Conservation (phyloP, 1,140 invertebrate genomes). For the Geopemphigus sp. region DNA sequence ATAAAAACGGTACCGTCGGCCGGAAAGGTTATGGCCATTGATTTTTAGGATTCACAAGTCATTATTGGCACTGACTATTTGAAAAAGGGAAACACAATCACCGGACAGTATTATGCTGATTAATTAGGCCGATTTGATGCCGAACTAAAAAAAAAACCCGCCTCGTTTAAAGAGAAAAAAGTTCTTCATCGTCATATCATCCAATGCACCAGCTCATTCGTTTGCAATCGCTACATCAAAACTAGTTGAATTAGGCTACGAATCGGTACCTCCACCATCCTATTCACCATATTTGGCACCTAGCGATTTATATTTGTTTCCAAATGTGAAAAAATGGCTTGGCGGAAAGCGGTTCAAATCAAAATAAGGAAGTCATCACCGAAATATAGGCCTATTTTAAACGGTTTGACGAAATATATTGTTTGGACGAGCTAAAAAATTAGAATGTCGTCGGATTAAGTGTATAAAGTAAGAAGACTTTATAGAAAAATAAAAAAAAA, state of each 20-base stretch:
- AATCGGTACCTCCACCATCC: slow-evolving; percentile 58
- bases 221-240: neutral
- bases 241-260: slow-evolving; percentile 55
- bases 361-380: neutral
- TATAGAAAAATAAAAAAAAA: slow-evolving; percentile 34
- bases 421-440: neutral
- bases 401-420: slow-evolving; percentile 5
- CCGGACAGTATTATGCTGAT: slow-evolving; percentile 51
- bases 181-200: slow-evolving; percentile 56
- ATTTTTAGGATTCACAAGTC: slow-evolving; percentile 53
- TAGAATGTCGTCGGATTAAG: too few relatives aligned
- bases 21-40: slow-evolving; percentile 53
- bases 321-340: slow-evolving; percentile 55
- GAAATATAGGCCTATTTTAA: neutral
- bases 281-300: too few relatives aligned
- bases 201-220: slow-evolving; percentile 54
- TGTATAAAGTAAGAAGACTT: slow-evolving; percentile 19
- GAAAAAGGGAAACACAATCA: slow-evolving; percentile 57
- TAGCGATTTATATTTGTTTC: slow-evolving; percentile 56
- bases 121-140: too few relatives aligned
- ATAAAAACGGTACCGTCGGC: slow-evolving; percentile 53
- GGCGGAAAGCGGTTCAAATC: slow-evolving; percentile 53
- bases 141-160: slow-evolving; percentile 53
- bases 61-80: slow-evolving; percentile 56
- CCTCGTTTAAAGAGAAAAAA: slow-evolving; percentile 54